Conservation (phyloP, 2,888 invertebrate genomes). For the Dynastes maya region DNA sequence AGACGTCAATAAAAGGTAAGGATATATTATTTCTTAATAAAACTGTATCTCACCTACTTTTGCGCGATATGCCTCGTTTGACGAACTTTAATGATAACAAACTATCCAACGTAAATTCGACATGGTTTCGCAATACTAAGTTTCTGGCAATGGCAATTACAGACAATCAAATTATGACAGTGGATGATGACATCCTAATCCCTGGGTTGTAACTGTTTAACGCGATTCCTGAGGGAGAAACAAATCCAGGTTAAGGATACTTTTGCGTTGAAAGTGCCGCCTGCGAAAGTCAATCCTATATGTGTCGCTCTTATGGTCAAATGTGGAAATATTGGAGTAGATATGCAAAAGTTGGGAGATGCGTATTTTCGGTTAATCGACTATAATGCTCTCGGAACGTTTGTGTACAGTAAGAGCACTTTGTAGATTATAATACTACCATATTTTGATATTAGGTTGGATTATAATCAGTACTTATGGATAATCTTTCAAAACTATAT, state of each 20-base stretch:
- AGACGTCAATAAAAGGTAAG: no score
- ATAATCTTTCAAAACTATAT: no score
- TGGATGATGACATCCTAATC: conserved; percentile 8
- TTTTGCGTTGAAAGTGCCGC: neutral
- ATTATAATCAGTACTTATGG: no score
- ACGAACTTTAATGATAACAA: neutral
- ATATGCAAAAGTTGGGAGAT: no score
- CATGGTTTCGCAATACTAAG: conserved; percentile 10
- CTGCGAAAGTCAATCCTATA: neutral
- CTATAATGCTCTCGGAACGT: conserved; percentile 21
- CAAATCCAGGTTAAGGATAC: neutral
- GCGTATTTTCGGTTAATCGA: conserved; percentile 1
- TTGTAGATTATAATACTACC: neutral
- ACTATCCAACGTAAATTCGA: conserved; percentile 12
- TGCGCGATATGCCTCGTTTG: no score
- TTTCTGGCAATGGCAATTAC: neutral
- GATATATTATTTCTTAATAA: no score
- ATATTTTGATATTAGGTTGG: conserved; percentile 1
- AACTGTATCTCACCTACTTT: no score
- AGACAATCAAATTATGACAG: conserved; percentile 26
- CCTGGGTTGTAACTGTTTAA: conserved; percentile 18
- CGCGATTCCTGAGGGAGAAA: conserved; percentile 1
- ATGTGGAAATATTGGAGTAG: no score
- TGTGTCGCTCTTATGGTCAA: neutral
- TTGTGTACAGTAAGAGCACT: conserved; percentile 5